Conservation (phyloP, 2,888 invertebrate species). For the Nemotelus nigrinus region DNA sequence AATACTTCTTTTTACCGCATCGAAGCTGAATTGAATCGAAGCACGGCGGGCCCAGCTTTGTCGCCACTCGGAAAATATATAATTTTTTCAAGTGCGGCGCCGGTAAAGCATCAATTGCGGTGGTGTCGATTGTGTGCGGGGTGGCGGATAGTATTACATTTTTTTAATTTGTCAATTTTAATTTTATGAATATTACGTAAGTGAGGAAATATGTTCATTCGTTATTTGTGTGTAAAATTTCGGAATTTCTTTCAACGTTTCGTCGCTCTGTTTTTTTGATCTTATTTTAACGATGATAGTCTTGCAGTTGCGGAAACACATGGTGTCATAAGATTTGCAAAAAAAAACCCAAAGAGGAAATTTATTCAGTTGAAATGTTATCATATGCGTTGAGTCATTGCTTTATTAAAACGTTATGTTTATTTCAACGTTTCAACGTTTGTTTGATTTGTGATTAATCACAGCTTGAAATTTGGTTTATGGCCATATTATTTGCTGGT, state of each 20-base stretch:
- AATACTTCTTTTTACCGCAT: constrained; percentile 29
- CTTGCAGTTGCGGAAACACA: constrained; percentile 10
- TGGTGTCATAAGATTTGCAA: constrained; percentile 15
- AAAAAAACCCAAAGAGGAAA: background rate
- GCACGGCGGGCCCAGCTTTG: background rate
- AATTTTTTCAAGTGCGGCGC: constrained; percentile 23
- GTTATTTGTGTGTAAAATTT: background rate
- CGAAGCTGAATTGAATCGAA: constrained; percentile 17
- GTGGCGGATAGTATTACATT: constrained; percentile 3
- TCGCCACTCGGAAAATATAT: background rate
- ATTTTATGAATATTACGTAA: constrained; percentile 31
- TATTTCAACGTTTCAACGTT: background rate
- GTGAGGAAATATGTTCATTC: constrained; percentile 12
- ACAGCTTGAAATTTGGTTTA: background rate
- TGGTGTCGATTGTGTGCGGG: constrained; percentile 1
- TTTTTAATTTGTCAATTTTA: constrained; percentile 33
- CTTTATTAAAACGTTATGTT: constrained; percentile 4
- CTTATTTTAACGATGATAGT: background rate
- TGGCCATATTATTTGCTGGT: background rate
- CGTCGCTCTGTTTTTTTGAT: background rate
- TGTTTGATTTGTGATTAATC: constrained; percentile 4
- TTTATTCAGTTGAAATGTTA: constrained; percentile 8
- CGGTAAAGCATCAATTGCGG: constrained; percentile 12
- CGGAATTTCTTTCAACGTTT: constrained; percentile 1
- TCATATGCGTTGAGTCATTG: constrained; percentile 23